Evolutionary conservation across 2,113 vertebrate species (phyloP).

Genomic region (Phodopus roborovskii): DNA sequence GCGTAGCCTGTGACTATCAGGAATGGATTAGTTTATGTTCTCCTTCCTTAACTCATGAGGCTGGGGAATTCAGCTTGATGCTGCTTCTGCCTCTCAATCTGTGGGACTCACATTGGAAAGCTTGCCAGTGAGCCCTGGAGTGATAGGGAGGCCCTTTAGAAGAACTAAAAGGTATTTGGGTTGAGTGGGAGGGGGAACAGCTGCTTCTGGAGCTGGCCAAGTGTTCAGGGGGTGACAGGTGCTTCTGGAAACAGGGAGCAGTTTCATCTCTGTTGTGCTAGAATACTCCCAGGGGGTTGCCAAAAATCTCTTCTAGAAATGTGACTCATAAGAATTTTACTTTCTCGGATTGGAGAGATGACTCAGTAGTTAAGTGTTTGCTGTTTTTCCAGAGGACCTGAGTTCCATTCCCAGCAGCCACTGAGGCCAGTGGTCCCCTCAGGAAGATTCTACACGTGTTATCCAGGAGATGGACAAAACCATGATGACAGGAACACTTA

Average conservation of each 20-base stretch:
- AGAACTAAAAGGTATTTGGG: background rate
- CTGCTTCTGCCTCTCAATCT: background rate
- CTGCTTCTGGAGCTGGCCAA: background rate
- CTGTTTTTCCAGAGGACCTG: background rate
- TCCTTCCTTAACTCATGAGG: background rate
- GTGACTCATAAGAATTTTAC: background rate
- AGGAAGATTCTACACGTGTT: background rate
- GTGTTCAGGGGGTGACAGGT: background rate
- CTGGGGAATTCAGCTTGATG: background rate
- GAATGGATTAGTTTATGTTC: background rate
- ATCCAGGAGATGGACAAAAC: background rate
- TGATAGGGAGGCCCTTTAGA: background rate
- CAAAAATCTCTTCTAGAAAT: background rate
- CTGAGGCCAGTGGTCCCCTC: background rate
- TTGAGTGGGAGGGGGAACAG: background rate
- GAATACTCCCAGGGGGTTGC: background rate
- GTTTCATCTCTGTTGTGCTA: background rate
- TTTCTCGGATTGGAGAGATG: background rate
- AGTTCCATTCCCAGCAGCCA: background rate
- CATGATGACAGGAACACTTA: background rate
- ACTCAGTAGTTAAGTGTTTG: background rate
- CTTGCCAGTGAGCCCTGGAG: background rate
- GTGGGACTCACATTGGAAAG: background rate
- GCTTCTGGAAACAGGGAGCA: background rate
- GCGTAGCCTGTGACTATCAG: fast-evolving